These are phyloP conservation scores for Cherax destructor DNA, from an alignment of 1,140 invertebrate species.

Conservation along the genomic window DNA sequence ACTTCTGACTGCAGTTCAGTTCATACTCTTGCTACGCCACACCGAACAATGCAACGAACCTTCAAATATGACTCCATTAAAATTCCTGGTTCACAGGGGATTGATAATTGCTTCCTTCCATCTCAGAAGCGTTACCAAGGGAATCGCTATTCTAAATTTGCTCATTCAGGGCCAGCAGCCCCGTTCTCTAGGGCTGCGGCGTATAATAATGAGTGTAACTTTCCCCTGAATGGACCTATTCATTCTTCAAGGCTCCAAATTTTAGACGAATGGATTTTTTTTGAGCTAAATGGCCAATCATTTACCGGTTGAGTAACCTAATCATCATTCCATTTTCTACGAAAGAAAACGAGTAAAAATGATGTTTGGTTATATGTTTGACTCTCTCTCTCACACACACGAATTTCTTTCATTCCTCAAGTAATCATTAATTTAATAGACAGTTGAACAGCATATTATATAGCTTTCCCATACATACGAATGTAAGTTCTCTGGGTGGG, in stretches of 20 bases:
- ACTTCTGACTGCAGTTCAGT: not conserved
- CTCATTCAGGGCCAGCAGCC: not conserved
- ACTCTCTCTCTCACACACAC: not conserved
- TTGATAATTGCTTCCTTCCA: not conserved
- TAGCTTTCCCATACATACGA: too few species aligned
- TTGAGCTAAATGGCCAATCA: not conserved
- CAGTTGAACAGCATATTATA: too few species aligned
- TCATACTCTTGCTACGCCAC: not conserved
- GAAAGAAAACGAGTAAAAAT: not conserved
- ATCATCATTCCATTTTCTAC: not conserved
- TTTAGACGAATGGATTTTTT: not conserved
- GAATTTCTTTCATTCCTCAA: not conserved
- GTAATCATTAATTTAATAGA: too few species aligned
- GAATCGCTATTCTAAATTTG: not conserved
- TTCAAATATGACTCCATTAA: conserved; percentile 4
- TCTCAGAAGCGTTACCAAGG: not conserved
- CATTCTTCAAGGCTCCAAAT: not conserved
- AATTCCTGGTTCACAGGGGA: not conserved
- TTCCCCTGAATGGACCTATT: not conserved
- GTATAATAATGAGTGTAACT: not conserved
- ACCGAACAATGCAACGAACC: not conserved
- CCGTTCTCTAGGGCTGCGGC: not conserved
- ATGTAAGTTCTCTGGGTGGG: too few species aligned
- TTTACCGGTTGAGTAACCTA: not conserved
- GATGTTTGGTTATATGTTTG: not conserved